A percentile compares a stretch with the other conserved stretches of the same genome.
Conservation (phyloP, 2,888 invertebrate genomes). For the Miltochrista miniata region DNA sequence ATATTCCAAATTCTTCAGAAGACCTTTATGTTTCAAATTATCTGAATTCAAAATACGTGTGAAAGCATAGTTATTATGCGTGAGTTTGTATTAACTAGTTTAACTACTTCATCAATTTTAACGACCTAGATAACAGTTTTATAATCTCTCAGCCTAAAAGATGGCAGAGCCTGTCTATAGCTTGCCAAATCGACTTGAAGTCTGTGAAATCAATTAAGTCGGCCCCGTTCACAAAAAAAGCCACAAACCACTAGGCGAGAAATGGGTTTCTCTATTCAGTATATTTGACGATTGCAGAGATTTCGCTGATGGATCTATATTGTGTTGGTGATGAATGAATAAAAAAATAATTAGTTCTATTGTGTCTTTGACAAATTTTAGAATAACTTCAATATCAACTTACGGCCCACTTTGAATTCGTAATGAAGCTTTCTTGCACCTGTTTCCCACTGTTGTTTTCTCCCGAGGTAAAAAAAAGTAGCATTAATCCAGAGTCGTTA, state of each 20-base stretch:
- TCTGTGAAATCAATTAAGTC: conserved; percentile 29
- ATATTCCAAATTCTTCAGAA: too few relatives aligned
- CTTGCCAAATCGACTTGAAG: conserved; percentile 24
- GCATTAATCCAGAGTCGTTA: too few relatives aligned
- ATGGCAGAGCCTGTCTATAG: conserved; percentile 6
- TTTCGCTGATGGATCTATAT: not conserved
- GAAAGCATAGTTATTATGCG: conserved; percentile 1
- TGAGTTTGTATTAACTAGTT: conserved; percentile 8
- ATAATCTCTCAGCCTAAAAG: conserved; percentile 9
- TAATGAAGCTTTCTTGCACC: too few relatives aligned
- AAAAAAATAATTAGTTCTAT: too few relatives aligned
- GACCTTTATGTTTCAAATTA: not conserved
- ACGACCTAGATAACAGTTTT: conserved; percentile 5
- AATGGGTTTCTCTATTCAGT: conserved; percentile 8
- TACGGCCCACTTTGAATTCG: too few relatives aligned
- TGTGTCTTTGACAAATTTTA: too few relatives aligned
- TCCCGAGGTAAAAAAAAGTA: too few relatives aligned
- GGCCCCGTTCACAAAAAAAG: conserved; percentile 8
- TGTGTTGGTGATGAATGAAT: too few relatives aligned
- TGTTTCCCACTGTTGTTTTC: too few relatives aligned
- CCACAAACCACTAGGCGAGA: conserved; percentile 10
- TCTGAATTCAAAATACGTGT: not conserved
- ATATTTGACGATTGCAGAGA: not conserved
- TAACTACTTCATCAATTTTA: conserved; percentile 4
- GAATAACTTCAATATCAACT: too few relatives aligned